Evolutionary conservation across 2,797 vertebrate genomes (phyloP).

Genomic region (Lepus townsendii): DNA sequence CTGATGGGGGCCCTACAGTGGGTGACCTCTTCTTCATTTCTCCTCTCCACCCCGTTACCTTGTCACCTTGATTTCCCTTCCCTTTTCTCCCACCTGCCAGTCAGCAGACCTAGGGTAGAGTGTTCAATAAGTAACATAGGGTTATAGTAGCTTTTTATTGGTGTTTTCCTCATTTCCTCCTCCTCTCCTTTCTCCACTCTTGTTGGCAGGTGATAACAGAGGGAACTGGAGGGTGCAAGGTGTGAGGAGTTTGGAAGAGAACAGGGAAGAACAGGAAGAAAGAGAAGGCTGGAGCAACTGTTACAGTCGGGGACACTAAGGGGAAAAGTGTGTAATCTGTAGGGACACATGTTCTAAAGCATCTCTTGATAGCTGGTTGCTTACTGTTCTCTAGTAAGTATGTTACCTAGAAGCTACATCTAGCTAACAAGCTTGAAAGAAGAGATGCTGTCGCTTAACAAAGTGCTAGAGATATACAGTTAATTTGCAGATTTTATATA

Average conservation of each 20-base stretch:
- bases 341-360: neutral
- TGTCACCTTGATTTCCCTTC: neutral
- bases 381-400: neutral
- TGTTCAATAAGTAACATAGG: neutral
- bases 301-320: neutral
- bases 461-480: neutral
- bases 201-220: neutral
- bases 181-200: neutral
- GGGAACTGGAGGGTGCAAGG: neutral
- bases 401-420: neutral
- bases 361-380: neutral
- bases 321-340: neutral
- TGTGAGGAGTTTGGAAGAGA: neutral
- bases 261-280: neutral
- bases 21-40: neutral
- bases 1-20: neutral
- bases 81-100: neutral
- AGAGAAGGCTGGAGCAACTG: neutral
- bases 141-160: neutral
- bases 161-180: slow-evolving; percentile 18
- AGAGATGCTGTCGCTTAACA: neutral
- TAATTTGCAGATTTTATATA: neutral
- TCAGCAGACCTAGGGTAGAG: neutral
- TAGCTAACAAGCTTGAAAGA: neutral
- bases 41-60: neutral